Conservation (phyloP, 2,797 vertebrate species). For the Schizothorax lantsangensis region DNA sequence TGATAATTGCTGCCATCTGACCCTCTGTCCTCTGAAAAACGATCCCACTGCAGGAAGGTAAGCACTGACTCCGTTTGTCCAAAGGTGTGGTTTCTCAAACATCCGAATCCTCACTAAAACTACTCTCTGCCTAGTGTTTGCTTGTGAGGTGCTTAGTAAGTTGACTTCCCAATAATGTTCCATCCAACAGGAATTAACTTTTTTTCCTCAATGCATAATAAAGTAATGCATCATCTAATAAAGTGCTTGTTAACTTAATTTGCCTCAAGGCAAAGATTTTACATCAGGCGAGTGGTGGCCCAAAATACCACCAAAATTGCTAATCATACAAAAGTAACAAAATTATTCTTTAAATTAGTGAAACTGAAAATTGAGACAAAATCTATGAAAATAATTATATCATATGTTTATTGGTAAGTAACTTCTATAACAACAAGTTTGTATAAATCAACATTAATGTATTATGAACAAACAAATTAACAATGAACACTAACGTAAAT, state of each 20-base stretch:
- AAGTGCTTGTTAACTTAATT: background rate
- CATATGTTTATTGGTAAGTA: background rate
- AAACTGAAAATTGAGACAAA: background rate
- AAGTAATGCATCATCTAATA: background rate
- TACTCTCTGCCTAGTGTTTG: background rate
- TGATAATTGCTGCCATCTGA: constrained; percentile 76
- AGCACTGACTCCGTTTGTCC: constrained; percentile 53
- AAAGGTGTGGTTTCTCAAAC: constrained; percentile 15
- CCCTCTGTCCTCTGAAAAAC: constrained; percentile 69
- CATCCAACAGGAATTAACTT: background rate
- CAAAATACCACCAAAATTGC: background rate
- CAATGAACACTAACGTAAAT: background rate
- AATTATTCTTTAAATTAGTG: background rate
- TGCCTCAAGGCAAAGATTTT: background rate
- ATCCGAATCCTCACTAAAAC: constrained; percentile 16
- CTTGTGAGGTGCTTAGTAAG: background rate
- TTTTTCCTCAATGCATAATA: constrained; percentile 35
- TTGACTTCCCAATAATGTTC: background rate
- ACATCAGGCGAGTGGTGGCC: background rate
- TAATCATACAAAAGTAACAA: background rate
- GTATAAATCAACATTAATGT: background rate
- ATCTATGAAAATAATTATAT: background rate
- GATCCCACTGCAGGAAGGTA: constrained; percentile 78
- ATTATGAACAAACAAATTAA: background rate
- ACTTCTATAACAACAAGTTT: background rate